A percentile compares a stretch with the other conserved stretches of the same genome.
These are phyloP conservation scores for Atractosteus spatula DNA, from an alignment of 2,113 vertebrate genomes.

Conservation along the genomic window DNA sequence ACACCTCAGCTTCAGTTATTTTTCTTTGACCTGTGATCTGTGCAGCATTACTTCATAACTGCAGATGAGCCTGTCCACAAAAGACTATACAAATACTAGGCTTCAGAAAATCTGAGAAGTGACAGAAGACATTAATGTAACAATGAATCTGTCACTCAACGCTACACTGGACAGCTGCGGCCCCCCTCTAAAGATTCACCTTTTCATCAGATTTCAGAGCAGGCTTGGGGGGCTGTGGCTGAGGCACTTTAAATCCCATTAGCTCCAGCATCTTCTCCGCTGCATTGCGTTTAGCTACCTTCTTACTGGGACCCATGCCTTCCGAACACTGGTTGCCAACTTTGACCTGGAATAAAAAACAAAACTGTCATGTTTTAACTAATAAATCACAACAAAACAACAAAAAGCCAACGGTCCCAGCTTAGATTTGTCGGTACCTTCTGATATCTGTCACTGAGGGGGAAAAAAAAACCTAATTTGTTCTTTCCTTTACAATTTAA, in stretches of 20 bases:
- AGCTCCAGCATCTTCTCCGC: constrained; percentile 97
- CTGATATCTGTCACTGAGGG: no score
- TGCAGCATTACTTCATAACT: background rate
- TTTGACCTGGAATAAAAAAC: constrained; percentile 69
- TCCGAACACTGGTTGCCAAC: constrained; percentile 86
- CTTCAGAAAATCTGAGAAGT: background rate
- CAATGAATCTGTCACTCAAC: no score
- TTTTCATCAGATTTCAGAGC: constrained; percentile 96
- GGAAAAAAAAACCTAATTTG: no score
- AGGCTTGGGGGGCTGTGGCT: constrained; percentile 88
- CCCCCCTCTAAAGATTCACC: constrained; percentile 50
- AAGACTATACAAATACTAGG: background rate
- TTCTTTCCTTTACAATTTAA: no score
- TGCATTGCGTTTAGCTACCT: constrained; percentile 94
- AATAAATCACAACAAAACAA: background rate
- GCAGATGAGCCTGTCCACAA: background rate
- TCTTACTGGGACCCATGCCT: constrained; percentile 93
- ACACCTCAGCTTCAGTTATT: background rate
- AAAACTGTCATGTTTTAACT: no score
- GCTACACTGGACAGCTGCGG: no score
- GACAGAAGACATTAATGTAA: no score
- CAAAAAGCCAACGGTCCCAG: background rate
- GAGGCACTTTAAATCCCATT: constrained; percentile 93
- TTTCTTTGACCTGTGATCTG: background rate
- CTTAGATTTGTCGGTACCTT: no score